Evolutionary conservation across 2,113 vertebrate genomes (phyloP).

Genomic region (Myrmecobius fasciatus): DNA sequence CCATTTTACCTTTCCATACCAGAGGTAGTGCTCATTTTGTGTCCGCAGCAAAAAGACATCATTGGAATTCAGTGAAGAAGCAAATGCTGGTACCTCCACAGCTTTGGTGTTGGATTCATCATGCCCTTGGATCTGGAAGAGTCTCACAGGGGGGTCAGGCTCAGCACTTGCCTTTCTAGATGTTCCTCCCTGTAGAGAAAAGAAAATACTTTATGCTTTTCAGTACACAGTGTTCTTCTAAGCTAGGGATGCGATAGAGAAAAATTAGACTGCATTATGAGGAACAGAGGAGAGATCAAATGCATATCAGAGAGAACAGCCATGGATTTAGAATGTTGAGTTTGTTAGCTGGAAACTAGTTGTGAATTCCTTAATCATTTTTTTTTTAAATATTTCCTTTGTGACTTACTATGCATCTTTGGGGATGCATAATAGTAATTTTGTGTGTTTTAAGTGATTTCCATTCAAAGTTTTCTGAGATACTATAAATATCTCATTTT

Average conservation of each 20-base stretch:
- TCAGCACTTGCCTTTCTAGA: conserved; percentile 85
- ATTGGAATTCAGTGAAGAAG: conserved; percentile 90
- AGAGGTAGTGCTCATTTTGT: conserved; percentile 86
- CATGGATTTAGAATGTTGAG: not conserved
- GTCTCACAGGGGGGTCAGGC: conserved; percentile 86
- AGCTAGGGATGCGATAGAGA: not conserved
- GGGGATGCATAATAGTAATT: not conserved
- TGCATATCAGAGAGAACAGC: not conserved
- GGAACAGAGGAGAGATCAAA: not conserved
- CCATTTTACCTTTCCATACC: conserved; percentile 92
- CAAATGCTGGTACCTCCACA: conserved; percentile 79
- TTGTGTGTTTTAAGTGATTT: not conserved
- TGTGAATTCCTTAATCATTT: not conserved
- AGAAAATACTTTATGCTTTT: not conserved
- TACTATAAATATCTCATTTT: not conserved
- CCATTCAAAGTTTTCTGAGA: not conserved
- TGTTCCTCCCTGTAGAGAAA: conserved; percentile 87
- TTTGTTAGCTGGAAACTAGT: not conserved
- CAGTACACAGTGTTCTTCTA: not conserved
- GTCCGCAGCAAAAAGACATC: conserved; percentile 91
- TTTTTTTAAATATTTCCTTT: not conserved
- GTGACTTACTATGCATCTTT: conserved; percentile 16
- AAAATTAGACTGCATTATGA: not conserved
- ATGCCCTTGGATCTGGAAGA: conserved; percentile 91
- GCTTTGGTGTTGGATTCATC: conserved; percentile 88